Base-by-base conservation (phyloP, 2,113 vertebrate species). In the Semnornis frantzii region DNA sequence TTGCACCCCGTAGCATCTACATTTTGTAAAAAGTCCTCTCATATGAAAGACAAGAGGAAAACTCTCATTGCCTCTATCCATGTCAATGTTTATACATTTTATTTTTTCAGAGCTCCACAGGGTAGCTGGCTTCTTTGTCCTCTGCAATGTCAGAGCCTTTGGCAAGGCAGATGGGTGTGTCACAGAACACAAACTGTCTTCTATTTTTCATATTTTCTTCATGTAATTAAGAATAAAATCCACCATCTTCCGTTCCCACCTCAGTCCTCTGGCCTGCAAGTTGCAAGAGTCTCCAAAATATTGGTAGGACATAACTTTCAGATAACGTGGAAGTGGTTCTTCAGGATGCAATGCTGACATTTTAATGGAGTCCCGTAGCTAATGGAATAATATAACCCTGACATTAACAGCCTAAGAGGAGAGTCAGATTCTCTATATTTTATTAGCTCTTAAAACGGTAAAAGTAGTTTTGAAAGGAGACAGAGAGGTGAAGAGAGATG, bases 381-480 rank as follows among this genome's bases (percentile, higher is more conserved):
- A 78, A 75, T 78, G 48, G 48, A 90, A 58, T 86, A 92, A 72
- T 77, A 78, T 24, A 90, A 83, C 54, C 44, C 31, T 78, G 62
- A 88, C 33, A 65, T 71, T 78, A 78, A 75, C 58, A 71, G 83
- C 39, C 66, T 76, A 76, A 92, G 93, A 73, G 8, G 31, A 68
- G 66, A 78, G 24, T 84, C 33, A 37, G 14, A 30, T 54, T 95
- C 89, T 87, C 31, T 83, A 33, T 79, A 65, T 94, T 96, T 95
- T 92, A 92, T 90, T 94, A 93, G 62, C 30, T 93, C 46, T 92
- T 97, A 91, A 83, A 89, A 31, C 39, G 69, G 50, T 69, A 88
- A 76, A 84, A 75, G 73, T 78, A 72, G 55, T 69, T 86, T 89
- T 82, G 74, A 96, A 92, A 88, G 80, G 55, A 88, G 82, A 89